A percentile compares a stretch with the other conserved stretches of the same genome.
These are phyloP conservation scores for Leucophenga maculata DNA, from an alignment of 2,888 invertebrate genomes.

Conservation along the genomic window DNA sequence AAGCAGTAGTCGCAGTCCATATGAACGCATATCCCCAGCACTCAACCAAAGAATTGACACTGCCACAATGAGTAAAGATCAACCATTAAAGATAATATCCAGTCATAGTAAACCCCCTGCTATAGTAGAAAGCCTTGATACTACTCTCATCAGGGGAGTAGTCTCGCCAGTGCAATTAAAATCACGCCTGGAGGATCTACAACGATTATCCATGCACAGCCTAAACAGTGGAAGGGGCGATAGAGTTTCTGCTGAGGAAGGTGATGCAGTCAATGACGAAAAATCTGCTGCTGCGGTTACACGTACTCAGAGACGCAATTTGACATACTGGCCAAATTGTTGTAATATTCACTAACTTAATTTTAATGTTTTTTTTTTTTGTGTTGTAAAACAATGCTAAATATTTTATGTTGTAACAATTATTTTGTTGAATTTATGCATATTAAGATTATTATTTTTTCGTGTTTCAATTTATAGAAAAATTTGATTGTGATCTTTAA, in stretches of 20 bases:
- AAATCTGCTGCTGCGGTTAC: conserved; percentile 38
- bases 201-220: conserved; percentile 56
- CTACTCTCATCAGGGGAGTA: conserved; percentile 64
- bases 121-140: conserved; percentile 31
- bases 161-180: conserved; percentile 79
- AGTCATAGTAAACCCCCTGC: conserved; percentile 11
- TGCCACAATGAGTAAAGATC: conserved; percentile 17
- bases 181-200: conserved; percentile 74
- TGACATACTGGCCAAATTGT: conserved; percentile 57
- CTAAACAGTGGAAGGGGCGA: conserved; percentile 36
- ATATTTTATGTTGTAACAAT: conserved; percentile 29
- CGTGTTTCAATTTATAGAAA: background rate
- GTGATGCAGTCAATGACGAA: conserved; percentile 64
- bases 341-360: conserved; percentile 61
- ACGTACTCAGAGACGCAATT: conserved; percentile 43
- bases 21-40: conserved; percentile 43
- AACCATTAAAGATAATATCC: conserved; percentile 15
- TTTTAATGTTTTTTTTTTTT: conserved; percentile 29
- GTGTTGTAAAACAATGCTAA: conserved; percentile 27
- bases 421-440: conserved; percentile 29
- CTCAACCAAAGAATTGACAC: conserved; percentile 30
- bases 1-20: conserved; percentile 54
- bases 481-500: background rate
- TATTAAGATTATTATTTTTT: background rate
- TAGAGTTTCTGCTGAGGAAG: conserved; percentile 49